These are phyloP conservation scores for Spheniscus mendiculus DNA, from an alignment of 2,113 vertebrate species.

Conservation along the genomic window DNA sequence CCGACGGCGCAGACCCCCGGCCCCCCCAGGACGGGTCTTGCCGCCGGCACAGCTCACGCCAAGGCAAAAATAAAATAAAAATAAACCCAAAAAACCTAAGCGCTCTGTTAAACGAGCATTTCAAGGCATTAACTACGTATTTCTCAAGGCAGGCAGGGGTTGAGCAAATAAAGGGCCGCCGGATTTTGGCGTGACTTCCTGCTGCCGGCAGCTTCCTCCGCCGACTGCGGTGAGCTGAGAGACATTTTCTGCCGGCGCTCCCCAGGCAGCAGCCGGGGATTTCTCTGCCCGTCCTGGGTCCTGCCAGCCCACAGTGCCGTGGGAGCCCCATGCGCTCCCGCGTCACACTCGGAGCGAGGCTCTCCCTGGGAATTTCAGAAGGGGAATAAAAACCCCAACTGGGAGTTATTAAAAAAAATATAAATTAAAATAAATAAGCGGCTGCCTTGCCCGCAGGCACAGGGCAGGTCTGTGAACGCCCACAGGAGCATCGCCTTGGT, in stretches of 20 bases:
- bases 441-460: conserved; percentile 10
- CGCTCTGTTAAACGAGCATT: not conserved
- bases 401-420: not conserved
- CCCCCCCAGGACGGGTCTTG: not conserved
- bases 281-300: not conserved
- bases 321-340: not conserved
- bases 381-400: not conserved
- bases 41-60: not conserved
- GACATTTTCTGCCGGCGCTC: conserved; percentile 21
- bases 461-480: conserved; percentile 36
- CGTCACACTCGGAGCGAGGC: not conserved
- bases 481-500: not conserved
- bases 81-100: accelerated
- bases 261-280: not conserved
- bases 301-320: accelerated
- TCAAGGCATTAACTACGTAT: conserved; percentile 4
- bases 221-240: not conserved
- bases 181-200: conserved; percentile 63
- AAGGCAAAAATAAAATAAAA: not conserved
- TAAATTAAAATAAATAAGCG: not conserved
- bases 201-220: conserved; percentile 56
- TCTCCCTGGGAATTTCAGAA: conserved; percentile 14
- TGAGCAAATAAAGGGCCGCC: conserved; percentile 66
- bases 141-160: conserved; percentile 58
- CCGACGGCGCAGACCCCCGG: accelerated